Evolutionary conservation across 2,113 vertebrate species (phyloP).

Genomic region (Mirounga angustirostris): DNA sequence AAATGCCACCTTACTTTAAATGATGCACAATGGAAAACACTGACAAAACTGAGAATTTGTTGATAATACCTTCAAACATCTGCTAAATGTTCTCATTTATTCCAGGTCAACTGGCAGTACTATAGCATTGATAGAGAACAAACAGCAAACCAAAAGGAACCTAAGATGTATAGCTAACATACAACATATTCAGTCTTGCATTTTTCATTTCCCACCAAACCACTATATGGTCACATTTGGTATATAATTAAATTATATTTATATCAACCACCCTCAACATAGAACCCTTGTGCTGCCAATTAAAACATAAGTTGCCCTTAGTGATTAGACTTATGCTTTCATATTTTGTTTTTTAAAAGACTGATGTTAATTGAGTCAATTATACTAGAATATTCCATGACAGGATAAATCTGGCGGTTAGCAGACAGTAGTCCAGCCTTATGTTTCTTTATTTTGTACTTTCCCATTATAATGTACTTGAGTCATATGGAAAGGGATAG

Average conservation of each 20-base stretch:
- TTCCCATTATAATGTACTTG: conserved; percentile 42
- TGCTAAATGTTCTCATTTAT: conserved; percentile 58
- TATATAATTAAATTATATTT: conserved; percentile 58
- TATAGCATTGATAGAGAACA: neutral
- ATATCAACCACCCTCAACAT: conserved; percentile 8
- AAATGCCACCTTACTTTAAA: conserved; percentile 50
- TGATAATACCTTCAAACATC: conserved; percentile 70
- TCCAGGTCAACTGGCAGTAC: conserved; percentile 43
- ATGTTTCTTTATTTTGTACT: conserved; percentile 42
- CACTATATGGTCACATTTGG: neutral
- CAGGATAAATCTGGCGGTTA: conserved; percentile 45
- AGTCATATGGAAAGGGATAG: conserved; percentile 55
- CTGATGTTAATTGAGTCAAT: conserved; percentile 44
- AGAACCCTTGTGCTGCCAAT: conserved; percentile 44
- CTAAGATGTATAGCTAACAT: conserved; percentile 31
- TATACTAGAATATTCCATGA: conserved; percentile 46
- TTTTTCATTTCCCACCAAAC: conserved; percentile 52
- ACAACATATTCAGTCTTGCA: neutral
- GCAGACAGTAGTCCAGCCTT: conserved; percentile 39
- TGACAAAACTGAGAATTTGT: conserved; percentile 46
- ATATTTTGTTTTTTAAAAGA: conserved; percentile 31
- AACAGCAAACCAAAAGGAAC: neutral
- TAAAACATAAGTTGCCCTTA: conserved; percentile 52
- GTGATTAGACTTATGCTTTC: conserved; percentile 39
- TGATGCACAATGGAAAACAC: conserved; percentile 53